Evolutionary conservation across 2,797 vertebrate species (phyloP).

Genomic region (Menidia menidia): DNA sequence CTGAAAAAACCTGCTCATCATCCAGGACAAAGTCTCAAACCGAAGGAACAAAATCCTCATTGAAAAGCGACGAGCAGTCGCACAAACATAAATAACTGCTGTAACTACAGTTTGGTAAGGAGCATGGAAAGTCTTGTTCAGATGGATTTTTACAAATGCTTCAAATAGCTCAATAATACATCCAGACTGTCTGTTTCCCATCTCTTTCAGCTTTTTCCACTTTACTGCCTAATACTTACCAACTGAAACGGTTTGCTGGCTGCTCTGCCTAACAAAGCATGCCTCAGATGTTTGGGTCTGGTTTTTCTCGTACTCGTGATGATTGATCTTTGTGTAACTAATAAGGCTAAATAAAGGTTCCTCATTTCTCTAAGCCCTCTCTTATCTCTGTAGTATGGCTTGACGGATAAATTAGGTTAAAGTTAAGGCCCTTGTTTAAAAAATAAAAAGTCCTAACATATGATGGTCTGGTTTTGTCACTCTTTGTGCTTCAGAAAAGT

Average conservation of each 20-base stretch:
- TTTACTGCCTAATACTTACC: conserved; percentile 7
- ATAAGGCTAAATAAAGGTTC: conserved; percentile 1
- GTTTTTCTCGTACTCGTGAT: background rate
- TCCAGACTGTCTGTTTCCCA: conserved; percentile 31
- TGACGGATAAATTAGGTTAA: background rate
- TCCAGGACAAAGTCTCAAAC: background rate
- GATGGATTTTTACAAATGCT: conserved; percentile 31
- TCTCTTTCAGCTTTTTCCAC: conserved; percentile 15
- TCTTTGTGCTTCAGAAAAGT: background rate
- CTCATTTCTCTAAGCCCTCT: background rate
- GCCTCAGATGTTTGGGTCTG: conserved; percentile 4
- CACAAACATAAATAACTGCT: conserved; percentile 19
- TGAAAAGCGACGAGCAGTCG: background rate
- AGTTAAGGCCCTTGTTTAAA: background rate
- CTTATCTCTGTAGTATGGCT: background rate
- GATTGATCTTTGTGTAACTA: conserved; percentile 3
- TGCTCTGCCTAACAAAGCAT: conserved; percentile 1
- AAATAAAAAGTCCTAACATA: too few relatives aligned
- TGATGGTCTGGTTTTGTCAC: too few relatives aligned
- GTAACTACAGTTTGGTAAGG: conserved; percentile 4
- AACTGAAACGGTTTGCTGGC: conserved; percentile 10
- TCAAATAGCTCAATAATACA: conserved; percentile 23
- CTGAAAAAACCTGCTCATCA: background rate
- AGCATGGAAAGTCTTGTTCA: conserved; percentile 11
- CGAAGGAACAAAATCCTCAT: too few relatives aligned